These are phyloP conservation scores for Gymnopithys bicolor DNA, from an alignment of 2,797 vertebrate species.

Conservation along the genomic window DNA sequence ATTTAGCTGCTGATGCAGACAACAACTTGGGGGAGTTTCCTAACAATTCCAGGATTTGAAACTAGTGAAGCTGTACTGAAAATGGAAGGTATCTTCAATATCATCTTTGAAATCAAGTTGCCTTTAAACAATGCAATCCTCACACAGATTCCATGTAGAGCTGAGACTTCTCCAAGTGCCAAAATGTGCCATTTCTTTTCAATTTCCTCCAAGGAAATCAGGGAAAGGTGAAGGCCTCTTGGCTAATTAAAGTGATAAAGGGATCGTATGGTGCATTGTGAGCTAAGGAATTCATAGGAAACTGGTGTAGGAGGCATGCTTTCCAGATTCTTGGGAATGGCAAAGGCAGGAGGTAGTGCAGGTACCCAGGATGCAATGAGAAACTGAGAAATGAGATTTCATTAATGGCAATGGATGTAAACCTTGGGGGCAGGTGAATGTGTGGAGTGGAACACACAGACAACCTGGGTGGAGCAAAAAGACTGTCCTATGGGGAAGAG, in stretches of 20 bases:
- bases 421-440: fast-evolving
- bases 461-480: neutral
- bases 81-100: neutral
- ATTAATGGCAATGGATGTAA: neutral
- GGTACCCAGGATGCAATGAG: neutral
- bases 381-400: neutral
- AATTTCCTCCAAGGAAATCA: neutral
- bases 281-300: neutral
- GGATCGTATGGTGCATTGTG: neutral
- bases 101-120: neutral
- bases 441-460: neutral
- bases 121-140: neutral
- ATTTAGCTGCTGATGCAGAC: neutral
- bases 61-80: neutral
- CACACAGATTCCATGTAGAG: neutral
- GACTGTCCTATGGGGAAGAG: neutral
- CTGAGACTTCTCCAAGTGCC: neutral
- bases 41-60: neutral
- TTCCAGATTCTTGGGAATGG: neutral
- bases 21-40: neutral
- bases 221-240: neutral
- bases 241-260: neutral
- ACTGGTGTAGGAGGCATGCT: neutral
- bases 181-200: neutral
- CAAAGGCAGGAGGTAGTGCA: neutral